Evolutionary conservation across 2,113 vertebrate genomes (phyloP), one percentile per base, ranked within the genome.

Genomic region (Macaca mulatta): DNA sequence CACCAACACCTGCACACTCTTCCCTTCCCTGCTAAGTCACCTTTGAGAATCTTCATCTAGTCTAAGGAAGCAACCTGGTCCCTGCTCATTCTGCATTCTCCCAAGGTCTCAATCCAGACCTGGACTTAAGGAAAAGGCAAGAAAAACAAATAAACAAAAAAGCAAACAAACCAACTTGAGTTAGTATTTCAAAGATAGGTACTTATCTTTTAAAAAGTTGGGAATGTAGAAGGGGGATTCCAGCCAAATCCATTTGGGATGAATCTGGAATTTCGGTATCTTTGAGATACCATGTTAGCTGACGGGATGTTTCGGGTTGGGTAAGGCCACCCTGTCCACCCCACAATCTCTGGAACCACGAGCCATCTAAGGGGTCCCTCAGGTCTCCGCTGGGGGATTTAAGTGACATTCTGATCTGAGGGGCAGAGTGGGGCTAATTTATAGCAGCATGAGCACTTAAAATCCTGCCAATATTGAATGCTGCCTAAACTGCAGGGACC

Each of bases 261-360:
- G 8, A 11, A 30, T 11, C 30, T 30, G 14, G 59, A 14, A 35
- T 27, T 27, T 10, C 3, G 30, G 45, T n/a, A 16, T 67, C 59
- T 48, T 11, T 70, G 91, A 90, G n/a, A 5, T 6, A 6, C 0
- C 8, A 0, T 5, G 5, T 14, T 30, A 8, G 40, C 61, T 2
- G 20, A 40, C 0, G 0, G 40, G 22, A 6, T 16, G 14, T 48
- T 64, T 43, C 5, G 12, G 57, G 45, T 6, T 45, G 18, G 40
- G 8, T 57, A 17, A 40, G 23, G 55, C 13, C 17, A 18, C 14
- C 43, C 22, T 6, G 4, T n/a, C 6, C 18, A n/a, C 18, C 8
- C 7, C 48, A 43, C 9, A 2, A 8, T 48, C n/a, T 40, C 55
- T 17, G 16, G 8, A 20, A 43, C 57, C 12, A 6, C 0, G 0